Percentiles rank a stretch among this genome's conserved stretches.
These are phyloP conservation scores for Gopherus flavomarginatus DNA, from an alignment of 2,113 vertebrate genomes.

Conservation along the genomic window DNA sequence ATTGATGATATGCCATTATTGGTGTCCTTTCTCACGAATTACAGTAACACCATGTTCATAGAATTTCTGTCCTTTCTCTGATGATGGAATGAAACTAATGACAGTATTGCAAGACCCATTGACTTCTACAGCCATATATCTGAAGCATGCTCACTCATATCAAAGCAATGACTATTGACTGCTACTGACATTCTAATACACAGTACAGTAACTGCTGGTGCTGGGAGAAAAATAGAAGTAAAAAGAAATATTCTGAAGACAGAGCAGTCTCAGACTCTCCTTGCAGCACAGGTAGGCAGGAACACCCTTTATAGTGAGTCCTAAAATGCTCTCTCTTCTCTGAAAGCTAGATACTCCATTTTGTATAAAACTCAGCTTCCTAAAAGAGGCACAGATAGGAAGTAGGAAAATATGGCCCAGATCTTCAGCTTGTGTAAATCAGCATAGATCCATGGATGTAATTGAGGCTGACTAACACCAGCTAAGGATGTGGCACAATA, in stretches of 20 bases:
- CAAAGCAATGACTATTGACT: neutral
- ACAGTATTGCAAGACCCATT: neutral
- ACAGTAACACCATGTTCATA: neutral
- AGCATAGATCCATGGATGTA: neutral
- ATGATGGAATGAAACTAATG: neutral
- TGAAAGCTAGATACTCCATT: neutral
- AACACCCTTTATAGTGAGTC: neutral
- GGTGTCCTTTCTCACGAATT: neutral
- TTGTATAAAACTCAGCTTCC: neutral
- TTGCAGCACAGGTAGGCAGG: neutral
- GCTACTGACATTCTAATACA: neutral
- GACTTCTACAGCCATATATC: neutral
- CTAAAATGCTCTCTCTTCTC: neutral
- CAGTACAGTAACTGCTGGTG: neutral
- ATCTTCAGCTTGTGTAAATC: neutral
- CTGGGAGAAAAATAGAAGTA: neutral
- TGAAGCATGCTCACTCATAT: neutral
- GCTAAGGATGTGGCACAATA: neutral
- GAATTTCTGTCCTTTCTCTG: neutral
- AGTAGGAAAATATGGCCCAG: neutral
- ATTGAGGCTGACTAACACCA: neutral
- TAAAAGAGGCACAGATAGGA: neutral
- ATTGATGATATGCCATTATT: accelerated
- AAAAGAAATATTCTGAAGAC: neutral
- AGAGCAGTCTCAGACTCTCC: neutral